Evolutionary conservation across 2,888 invertebrate species (phyloP), one percentile per base, ranked within the genome.

Genomic region (Zootermopsis nevadensis): DNA sequence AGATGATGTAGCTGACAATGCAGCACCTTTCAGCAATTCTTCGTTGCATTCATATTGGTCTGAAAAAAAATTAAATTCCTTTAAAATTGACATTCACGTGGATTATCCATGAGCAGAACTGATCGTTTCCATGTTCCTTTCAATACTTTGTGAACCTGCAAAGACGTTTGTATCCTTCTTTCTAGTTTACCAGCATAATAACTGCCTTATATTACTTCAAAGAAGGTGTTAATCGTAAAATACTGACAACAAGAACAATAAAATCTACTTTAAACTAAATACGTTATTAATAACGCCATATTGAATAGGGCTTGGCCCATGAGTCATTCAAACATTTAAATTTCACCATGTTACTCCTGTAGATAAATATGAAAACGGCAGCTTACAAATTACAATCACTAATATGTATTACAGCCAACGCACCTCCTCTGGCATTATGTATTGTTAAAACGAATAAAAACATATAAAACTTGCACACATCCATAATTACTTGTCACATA

Each of bases 1-100:
- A 86, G 94, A 94, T 30, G 97, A 96, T 69, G 97, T 97, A 42
- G 97, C 97, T 85, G 92, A 93, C 86, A 97, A 89, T 85, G 91
- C 93, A 85, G 97, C 94, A 87, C 90, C 92, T 31, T 94, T 93
- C 88, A 97, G 91, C 84, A 97, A 90, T 19, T 97, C 95, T 87
- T 93, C 92, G 89, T 95, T 96, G 89, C 97, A 97, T 90, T 96
- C 96, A 89, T 94, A 94, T 87, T 93, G 92, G 67, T 80, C 84
- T 81, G 69, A 35, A 82, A 82, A 35, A 72, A 24, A 55, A 55
- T 15, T 12, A 60, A 10, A 60, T 60, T 27, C 27, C n/a, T 24
- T 10, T 53, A 10, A 53, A 2, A 53, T 4, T 53, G 3, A 15
- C 53, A 53, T 10, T 24, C 24, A 38, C 38, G n/a, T 10, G 2